A percentile compares a stretch with the other conserved stretches of the same genome.
Evolutionary conservation across 2,888 invertebrate species (phyloP).

Genomic region (Folsomia candida): DNA sequence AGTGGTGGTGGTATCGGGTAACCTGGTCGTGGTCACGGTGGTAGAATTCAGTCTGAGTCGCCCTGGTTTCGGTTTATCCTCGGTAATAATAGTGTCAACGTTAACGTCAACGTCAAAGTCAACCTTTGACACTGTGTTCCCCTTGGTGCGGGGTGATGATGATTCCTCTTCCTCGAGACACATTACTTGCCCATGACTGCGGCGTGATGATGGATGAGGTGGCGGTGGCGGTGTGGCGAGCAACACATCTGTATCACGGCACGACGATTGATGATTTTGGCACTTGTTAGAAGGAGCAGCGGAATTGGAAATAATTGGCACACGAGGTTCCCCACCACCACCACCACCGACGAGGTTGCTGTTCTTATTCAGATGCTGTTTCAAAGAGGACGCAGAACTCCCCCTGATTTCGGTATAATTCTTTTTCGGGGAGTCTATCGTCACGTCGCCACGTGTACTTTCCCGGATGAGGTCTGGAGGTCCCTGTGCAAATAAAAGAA

Average conservation of each 20-base stretch:
- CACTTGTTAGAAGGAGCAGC: background rate
- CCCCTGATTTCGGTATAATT: background rate
- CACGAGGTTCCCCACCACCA: no score
- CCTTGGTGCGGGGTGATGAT: no score
- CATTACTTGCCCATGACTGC: background rate
- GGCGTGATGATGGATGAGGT: constrained; percentile 6
- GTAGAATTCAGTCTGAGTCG: no score
- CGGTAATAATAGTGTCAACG: background rate
- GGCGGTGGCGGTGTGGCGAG: background rate
- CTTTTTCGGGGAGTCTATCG: no score
- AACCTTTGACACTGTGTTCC: no score
- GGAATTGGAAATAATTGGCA: background rate
- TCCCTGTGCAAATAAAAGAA: background rate
- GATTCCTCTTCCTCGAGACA: background rate
- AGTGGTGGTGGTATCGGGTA: no score
- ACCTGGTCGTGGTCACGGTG: no score
- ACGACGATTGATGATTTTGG: constrained; percentile 4
- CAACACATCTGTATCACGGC: background rate
- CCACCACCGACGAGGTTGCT: no score
- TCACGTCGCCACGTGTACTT: background rate
- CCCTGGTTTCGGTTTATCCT: no score
- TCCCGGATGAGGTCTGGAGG: background rate
- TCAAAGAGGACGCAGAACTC: background rate
- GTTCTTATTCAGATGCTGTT: no score
- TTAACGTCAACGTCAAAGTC: background rate